Evolutionary conservation across 2,888 invertebrate genomes (phyloP).

Genomic region (Cheilosia vernalis): DNA sequence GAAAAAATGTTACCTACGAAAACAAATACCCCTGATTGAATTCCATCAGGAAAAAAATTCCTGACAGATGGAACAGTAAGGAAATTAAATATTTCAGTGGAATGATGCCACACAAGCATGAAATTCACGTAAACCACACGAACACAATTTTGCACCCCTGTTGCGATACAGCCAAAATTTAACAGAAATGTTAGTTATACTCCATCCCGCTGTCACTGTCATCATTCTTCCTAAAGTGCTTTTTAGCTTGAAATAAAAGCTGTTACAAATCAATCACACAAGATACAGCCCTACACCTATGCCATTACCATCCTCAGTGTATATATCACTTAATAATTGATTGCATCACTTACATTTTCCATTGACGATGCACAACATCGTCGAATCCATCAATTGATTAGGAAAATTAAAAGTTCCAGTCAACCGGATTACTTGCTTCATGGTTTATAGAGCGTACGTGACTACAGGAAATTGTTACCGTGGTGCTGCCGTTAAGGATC

Average conservation of each 20-base stretch:
- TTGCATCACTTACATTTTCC: not conserved
- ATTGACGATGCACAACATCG: conserved; percentile 13
- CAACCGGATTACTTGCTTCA: not conserved
- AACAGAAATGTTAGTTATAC: no score
- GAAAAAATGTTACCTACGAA: no score
- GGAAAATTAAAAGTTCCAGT: conserved; percentile 9
- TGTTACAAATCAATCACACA: not conserved
- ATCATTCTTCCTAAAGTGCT: not conserved
- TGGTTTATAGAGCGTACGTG: conserved; percentile 5
- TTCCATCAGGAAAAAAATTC: no score
- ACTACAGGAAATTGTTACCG: not conserved
- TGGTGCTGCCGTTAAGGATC: conserved; percentile 1
- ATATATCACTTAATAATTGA: conserved; percentile 3
- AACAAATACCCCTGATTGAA: no score
- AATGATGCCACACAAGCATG: no score
- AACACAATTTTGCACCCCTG: no score
- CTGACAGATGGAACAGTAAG: no score
- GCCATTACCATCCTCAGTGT: not conserved
- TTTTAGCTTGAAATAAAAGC: not conserved
- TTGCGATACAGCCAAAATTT: no score
- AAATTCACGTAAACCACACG: no score
- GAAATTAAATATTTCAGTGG: no score
- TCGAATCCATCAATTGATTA: conserved; percentile 36
- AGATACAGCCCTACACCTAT: not conserved
- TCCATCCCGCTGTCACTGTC: not conserved